Evolutionary conservation across 1,140 invertebrate genomes (phyloP), one percentile per base, ranked within the genome.

Genomic region (Lasioglossum albipes): DNA sequence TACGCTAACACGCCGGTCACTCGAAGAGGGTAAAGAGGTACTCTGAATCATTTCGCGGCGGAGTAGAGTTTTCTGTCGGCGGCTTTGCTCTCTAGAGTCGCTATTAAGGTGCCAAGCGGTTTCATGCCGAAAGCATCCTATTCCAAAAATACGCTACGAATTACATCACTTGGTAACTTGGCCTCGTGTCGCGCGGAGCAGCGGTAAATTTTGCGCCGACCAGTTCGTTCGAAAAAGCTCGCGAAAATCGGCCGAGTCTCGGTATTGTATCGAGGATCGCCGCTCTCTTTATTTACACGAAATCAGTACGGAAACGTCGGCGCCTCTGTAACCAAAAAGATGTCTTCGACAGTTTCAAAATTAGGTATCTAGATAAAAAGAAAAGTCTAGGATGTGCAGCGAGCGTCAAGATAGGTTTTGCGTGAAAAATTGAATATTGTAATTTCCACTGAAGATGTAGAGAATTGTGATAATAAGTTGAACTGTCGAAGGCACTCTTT

Each of bases 101-200:
- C 71, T 59, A 77, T 89, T 83, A 85, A 87, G 86, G 85, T 91
- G 90, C 90, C 91, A 89, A 84, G 90, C 89, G 89, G 88, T 91
- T 91, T 89, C 85, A 84, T 84, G 82, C 82, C 84, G 82, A 88
- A 88, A 90, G 88, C 83, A 88, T 88, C 80, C 88, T 91, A 89
- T 91, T 84, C 82, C 86, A 57, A 87, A 87, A 87, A 86, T 87
- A 89, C 75, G 82, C 86, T 90, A 88, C 83, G 87, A 86, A 89
- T 91, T 87, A 87, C 85, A 85, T 89, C 89, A 89, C 88, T 83
- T 91, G 90, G 89, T 90, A 90, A 89, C 88, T 89, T 90, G 83
- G 87, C 85, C 86, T 89, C 88, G 86, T 88, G 83, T 90, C 84
- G 82, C 87, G 84, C 86, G 86, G 87, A 88, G 87, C 85, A 91